A percentile compares a stretch with the other conserved stretches of the same genome.
These are phyloP conservation scores for Aythya fuligula DNA, from an alignment of 2,797 vertebrate genomes.

Conservation along the genomic window DNA sequence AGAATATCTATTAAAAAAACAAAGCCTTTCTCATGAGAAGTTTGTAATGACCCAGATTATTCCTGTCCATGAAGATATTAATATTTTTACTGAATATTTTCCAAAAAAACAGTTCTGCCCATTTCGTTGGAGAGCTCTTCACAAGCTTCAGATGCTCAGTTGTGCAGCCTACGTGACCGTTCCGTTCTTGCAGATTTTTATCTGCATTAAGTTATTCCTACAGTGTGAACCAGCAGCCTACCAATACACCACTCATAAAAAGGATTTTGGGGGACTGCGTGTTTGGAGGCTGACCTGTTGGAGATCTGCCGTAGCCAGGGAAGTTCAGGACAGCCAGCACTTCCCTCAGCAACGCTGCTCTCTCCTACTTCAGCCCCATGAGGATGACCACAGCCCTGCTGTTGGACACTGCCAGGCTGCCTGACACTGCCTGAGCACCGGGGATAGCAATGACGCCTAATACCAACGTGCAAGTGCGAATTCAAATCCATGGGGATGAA, in stretches of 20 bases:
- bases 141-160: not conserved
- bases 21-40: conserved; percentile 45
- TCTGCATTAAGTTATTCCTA: not conserved
- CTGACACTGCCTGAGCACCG: not conserved
- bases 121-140: conserved; percentile 11
- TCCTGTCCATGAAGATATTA: conserved; percentile 50
- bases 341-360: not conserved
- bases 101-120: conserved; percentile 42
- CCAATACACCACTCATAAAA: not conserved
- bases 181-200: not conserved
- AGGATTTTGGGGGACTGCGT: not conserved
- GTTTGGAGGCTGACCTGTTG: not conserved
- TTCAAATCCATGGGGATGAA: not conserved
- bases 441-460: not conserved
- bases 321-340: not conserved
- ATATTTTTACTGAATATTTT: conserved; percentile 62
- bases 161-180: not conserved
- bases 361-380: not conserved
- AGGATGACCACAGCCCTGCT: not conserved
- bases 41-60: conserved; percentile 64
- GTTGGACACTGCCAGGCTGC: not conserved
- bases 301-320: not conserved
- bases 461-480: not conserved
- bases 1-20: conserved; percentile 43
- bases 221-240: not conserved